A percentile compares a stretch with the other conserved stretches of the same genome.
These are phyloP conservation scores for Leuctra nigra DNA, from an alignment of 2,888 invertebrate species.

Conservation along the genomic window DNA sequence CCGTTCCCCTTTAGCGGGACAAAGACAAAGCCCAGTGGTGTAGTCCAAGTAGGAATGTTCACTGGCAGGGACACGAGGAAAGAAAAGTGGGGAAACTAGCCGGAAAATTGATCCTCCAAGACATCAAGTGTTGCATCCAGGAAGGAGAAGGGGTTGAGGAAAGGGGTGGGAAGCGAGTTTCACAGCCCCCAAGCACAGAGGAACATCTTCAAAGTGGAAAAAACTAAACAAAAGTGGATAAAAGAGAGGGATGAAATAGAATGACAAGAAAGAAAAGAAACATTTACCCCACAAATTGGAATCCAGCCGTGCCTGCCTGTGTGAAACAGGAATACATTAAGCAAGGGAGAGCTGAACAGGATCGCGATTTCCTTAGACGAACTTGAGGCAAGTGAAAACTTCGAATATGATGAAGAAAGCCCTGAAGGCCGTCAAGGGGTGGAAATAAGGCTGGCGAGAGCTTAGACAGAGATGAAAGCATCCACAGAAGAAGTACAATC, in stretches of 20 bases:
- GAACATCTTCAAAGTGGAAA: conserved; percentile 19
- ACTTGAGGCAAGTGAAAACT: conserved; percentile 21
- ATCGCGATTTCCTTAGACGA: neutral
- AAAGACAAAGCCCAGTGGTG: conserved; percentile 12
- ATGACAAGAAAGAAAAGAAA: conserved; percentile 16
- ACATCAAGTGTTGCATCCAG: conserved; percentile 7
- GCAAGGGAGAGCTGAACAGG: conserved; percentile 5
- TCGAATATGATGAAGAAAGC: conserved; percentile 19
- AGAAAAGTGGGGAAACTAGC: conserved; percentile 15
- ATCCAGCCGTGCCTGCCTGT: conserved; percentile 14
- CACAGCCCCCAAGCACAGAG: conserved; percentile 3
- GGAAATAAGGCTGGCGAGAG: neutral
- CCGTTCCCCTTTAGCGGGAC: neutral
- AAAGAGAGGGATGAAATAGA: conserved; percentile 13
- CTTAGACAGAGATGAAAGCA: conserved; percentile 4
- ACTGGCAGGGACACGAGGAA: conserved; percentile 5
- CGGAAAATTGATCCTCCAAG: conserved; percentile 17
- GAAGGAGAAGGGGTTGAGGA: neutral
- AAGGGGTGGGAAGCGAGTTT: conserved; percentile 1
- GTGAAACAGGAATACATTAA: conserved; percentile 17
- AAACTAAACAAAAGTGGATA: conserved; percentile 17
- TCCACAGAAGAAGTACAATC: too few species aligned
- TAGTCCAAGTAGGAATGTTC: conserved; percentile 13
- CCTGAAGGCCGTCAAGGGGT: conserved; percentile 3
- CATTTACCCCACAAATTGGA: conserved; percentile 18